Evolutionary conservation across 2,888 invertebrate species (phyloP).

Genomic region (Drosophila monieri): DNA sequence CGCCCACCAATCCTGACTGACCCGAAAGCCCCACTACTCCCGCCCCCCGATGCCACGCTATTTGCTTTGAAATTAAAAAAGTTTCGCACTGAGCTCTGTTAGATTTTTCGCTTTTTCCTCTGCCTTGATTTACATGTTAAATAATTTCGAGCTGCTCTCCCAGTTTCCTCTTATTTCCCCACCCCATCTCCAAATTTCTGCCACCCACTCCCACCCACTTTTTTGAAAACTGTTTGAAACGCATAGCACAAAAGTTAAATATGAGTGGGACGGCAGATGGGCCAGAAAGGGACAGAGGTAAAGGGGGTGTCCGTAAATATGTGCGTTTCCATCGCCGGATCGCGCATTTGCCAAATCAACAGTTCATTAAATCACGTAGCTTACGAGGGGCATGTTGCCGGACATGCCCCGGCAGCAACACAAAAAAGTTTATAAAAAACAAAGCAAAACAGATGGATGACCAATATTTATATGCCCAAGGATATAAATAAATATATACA

Average conservation of each 20-base stretch:
- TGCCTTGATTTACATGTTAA: constrained; percentile 76
- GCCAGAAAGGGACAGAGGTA: background rate
- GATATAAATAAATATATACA: background rate
- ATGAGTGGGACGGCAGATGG: constrained; percentile 54
- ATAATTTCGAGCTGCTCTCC: constrained; percentile 60
- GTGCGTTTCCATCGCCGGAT: constrained; percentile 30
- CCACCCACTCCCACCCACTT: background rate
- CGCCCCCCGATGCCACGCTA: constrained; percentile 30
- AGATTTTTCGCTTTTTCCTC: constrained; percentile 53
- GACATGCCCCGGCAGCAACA: constrained; percentile 6
- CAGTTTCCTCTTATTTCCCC: constrained; percentile 8
- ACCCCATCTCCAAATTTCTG: background rate
- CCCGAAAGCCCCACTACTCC: constrained; percentile 7
- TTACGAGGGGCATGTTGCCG: constrained; percentile 2
- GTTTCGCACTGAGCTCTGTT: constrained; percentile 62
- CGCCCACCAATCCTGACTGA: constrained; percentile 20
- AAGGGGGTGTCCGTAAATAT: constrained; percentile 48
- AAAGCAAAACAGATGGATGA: background rate
- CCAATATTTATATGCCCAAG: background rate
- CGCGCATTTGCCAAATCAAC: constrained; percentile 63
- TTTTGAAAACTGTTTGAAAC: constrained; percentile 58
- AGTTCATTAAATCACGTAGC: constrained; percentile 67
- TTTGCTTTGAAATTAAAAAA: constrained; percentile 79
- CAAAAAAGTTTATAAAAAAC: background rate
- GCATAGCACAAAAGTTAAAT: constrained; percentile 68